A percentile compares a stretch with the other conserved stretches of the same genome.
Conservation (phyloP, 2,888 invertebrate genomes). For the Drymonia ruficornis region DNA sequence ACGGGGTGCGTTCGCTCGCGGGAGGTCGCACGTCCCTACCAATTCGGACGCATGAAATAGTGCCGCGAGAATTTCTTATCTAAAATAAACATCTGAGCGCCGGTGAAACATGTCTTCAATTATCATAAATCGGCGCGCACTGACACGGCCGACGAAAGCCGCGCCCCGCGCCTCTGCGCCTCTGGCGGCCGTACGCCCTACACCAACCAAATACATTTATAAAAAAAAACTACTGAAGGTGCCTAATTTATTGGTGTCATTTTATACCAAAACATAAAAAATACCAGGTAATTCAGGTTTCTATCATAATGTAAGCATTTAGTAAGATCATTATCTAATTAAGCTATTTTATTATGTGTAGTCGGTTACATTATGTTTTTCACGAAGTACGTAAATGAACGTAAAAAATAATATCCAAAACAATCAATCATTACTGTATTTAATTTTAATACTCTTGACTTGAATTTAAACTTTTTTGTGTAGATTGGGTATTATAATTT, state of each 20-base stretch:
- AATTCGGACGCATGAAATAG: conserved; percentile 82
- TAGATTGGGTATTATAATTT: too few species aligned
- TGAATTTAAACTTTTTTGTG: too few species aligned
- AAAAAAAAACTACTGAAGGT: conserved; percentile 14
- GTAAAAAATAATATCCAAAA: too few species aligned
- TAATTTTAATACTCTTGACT: too few species aligned
- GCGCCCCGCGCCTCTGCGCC: conserved; percentile 61
- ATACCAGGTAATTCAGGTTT: background rate
- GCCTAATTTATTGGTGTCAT: background rate
- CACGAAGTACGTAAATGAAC: too few species aligned
- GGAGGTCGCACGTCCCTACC: conserved; percentile 76
- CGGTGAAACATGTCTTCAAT: conserved; percentile 84
- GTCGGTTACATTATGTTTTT: too few species aligned
- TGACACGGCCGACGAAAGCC: conserved; percentile 74
- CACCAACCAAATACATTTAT: conserved; percentile 62
- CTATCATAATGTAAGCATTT: background rate
- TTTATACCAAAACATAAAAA: background rate
- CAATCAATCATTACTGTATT: too few species aligned
- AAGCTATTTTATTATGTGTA: too few species aligned
- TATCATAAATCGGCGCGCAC: conserved; percentile 82
- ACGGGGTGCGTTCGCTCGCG: conserved; percentile 61
- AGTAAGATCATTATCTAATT: too few species aligned
- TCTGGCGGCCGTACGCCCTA: conserved; percentile 46
- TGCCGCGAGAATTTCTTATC: conserved; percentile 77
- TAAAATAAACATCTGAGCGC: conserved; percentile 84